Evolutionary conservation across 2,888 invertebrate genomes (phyloP), one percentile per base, ranked within the genome.

Genomic region (Sphaeridia pumilis): DNA sequence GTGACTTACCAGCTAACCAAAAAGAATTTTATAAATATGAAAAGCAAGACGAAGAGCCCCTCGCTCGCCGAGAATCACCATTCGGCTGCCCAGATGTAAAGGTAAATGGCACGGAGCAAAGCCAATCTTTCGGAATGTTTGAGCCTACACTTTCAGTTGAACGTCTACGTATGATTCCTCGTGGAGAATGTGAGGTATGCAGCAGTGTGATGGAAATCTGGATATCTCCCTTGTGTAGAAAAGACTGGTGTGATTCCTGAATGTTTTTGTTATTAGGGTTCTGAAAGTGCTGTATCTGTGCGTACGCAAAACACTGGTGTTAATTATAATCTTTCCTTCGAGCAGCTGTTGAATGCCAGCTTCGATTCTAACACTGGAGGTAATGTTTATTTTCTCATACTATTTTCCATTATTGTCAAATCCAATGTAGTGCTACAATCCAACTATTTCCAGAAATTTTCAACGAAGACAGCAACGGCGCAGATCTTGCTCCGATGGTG

Each of bases 171-270:
- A 60, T 64, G 60, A 58, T 64, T 28, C 64, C 64, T 3, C 43
- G 64, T 25, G 64, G 64, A n/a, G 64, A 64, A 54, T 61, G 64
- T 34, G 64, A 64, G 52, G 64, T 64, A 51, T 41, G 47, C 48
- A 22, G 43, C 25, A n/a, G 5, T 35, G 31, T 31, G 10, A 7
- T 31, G 31, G 31, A 7, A 31, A 10, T n/a, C n/a, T 31, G 14
- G 10, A 31, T 35, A 10, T 12, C 4, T 47, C 22, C 22, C 4
- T 47, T 41, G 38, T 21, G 36, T 3, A 52, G 43, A 5, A 50
- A 50, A 44, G 10, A 20, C 31, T 28, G 4, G 41, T 35, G 28
- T 4, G 27, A 34, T 52, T n/a, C 4, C 35, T 28, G 34, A 28
- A 14, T 17, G 27, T 14, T 12, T 45, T n/a, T 52, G 20, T 22